Evolutionary conservation across 2,113 vertebrate species (phyloP), one percentile per base, ranked within the genome.

Genomic region (rat (Rattus norvegicus)): DNA sequence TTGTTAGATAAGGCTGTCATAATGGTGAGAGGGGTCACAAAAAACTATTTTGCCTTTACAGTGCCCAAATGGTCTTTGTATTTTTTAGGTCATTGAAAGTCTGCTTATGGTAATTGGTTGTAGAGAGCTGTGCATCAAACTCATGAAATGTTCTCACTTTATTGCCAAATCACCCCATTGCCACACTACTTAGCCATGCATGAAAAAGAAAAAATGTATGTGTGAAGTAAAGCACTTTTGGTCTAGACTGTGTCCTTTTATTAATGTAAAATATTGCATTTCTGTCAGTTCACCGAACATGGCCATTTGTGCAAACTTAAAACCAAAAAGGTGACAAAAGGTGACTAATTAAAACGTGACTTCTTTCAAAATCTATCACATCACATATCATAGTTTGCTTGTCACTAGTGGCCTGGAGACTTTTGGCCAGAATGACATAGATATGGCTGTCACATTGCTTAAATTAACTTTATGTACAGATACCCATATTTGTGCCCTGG

Each of bases 111-210:
- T 97, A 97, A 95, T 73, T 79, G 84, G 94, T 63, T 96, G 70
- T 95, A 97, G 54, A 94, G 61, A 97, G 59, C n/a, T 95, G 39
- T 90, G 86, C 61, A 92, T 96, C 92, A 98, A 96, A 98, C 36
- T 80, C 88, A 75, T 88, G 61, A 73, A 88, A 96, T 96, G 67
- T n/a, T 97, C 88, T 89, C 86, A 96, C 92, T 97, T 95, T 97
- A 56, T 28, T 95, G 79, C 96, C 80, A 81, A 98, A 93, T 96
- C 70, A 94, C 95, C 98, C 94, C 93, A 96, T 97, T 97, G 95
- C 95, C 96, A 97, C 86, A 94, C 92, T 92, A 97, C n/a, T 72
- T 98, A 98, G 97, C 91, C 93, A 96, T 69, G 85, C 69, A 97
- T 56, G 54, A 80, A 90, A 86, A 56, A 81, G 97, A 92, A 97